These are phyloP conservation scores for Parnassius mnemosyne DNA, from an alignment of 2,888 invertebrate genomes.

Conservation along the genomic window DNA sequence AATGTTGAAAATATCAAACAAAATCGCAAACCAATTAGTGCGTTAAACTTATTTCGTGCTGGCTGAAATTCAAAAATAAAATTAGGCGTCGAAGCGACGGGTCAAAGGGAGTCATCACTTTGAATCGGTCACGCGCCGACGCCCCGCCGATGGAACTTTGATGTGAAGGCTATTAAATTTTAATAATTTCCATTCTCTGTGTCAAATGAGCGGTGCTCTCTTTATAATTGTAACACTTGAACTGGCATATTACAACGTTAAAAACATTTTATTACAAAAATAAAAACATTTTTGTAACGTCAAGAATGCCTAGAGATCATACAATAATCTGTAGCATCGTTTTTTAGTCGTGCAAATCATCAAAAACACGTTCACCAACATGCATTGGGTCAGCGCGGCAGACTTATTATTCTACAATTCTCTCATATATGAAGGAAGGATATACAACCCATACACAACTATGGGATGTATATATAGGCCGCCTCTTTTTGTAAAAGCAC, in stretches of 20 bases:
- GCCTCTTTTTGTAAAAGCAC: too few relatives aligned
- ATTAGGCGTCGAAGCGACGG: constrained; percentile 42
- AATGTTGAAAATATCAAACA: constrained; percentile 12
- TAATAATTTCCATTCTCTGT: constrained; percentile 56
- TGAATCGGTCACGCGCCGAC: constrained; percentile 53
- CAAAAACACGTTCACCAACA: too few relatives aligned
- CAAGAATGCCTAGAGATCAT: too few relatives aligned
- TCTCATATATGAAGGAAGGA: too few relatives aligned
- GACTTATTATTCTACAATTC: too few relatives aligned
- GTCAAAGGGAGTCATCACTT: constrained; percentile 60
- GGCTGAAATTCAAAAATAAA: constrained; percentile 35
- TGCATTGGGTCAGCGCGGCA: too few relatives aligned
- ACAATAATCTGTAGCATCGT: too few relatives aligned
- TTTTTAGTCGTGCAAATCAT: too few relatives aligned
- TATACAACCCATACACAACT: too few relatives aligned
- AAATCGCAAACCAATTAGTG: constrained; percentile 32
- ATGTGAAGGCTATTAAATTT: constrained; percentile 52
- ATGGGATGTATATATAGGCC: too few relatives aligned
- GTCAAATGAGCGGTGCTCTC: constrained; percentile 41
- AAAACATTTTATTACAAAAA: not conserved
- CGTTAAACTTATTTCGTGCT: constrained; percentile 32
- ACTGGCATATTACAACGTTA: not conserved
- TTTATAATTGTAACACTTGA: constrained; percentile 31
- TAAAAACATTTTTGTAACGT: not conserved
- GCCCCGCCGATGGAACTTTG: constrained; percentile 38